Percentiles rank a stretch among this genome's conserved stretches.
These are phyloP conservation scores for Teleogryllus oceanicus DNA, from an alignment of 2,888 invertebrate genomes.

Conservation along the genomic window DNA sequence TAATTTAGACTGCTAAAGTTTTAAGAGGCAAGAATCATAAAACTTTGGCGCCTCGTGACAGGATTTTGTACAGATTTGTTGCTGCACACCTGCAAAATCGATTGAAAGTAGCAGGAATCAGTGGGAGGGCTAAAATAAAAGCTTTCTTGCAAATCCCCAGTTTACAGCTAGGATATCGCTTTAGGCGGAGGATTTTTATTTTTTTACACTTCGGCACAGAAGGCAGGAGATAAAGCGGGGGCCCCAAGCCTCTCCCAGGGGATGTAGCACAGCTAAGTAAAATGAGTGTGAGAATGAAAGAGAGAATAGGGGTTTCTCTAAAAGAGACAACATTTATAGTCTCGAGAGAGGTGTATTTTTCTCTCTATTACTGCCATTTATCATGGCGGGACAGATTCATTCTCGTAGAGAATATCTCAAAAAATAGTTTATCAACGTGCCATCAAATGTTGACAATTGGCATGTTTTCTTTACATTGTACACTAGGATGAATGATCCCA, in stretches of 20 bases:
- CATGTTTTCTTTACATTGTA: background rate
- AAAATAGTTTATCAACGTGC: constrained; percentile 2
- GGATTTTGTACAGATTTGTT: too few relatives aligned
- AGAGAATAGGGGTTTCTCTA: background rate
- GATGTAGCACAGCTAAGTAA: background rate
- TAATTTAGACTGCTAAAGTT: too few relatives aligned
- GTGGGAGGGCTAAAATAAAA: too few relatives aligned
- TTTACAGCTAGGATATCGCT: too few relatives aligned
- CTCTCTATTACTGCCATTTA: constrained; percentile 18
- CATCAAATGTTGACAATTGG: constrained; percentile 1
- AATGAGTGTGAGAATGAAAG: background rate
- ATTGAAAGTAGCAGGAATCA: too few relatives aligned
- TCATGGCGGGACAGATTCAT: constrained; percentile 12
- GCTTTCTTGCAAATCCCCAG: too few relatives aligned
- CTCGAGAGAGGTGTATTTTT: background rate
- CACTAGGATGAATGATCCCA: background rate
- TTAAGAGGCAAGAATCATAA: too few relatives aligned
- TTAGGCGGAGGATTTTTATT: too few relatives aligned
- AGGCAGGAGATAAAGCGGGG: background rate
- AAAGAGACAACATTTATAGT: constrained; percentile 5
- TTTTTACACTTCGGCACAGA: background rate
- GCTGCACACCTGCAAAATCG: too few relatives aligned
- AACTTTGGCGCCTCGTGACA: too few relatives aligned
- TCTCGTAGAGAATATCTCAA: constrained; percentile 6
- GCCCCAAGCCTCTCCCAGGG: background rate